These are phyloP conservation scores for Erythrocercus mccallii DNA, from an alignment of 2,113 vertebrate species.

Conservation along the genomic window DNA sequence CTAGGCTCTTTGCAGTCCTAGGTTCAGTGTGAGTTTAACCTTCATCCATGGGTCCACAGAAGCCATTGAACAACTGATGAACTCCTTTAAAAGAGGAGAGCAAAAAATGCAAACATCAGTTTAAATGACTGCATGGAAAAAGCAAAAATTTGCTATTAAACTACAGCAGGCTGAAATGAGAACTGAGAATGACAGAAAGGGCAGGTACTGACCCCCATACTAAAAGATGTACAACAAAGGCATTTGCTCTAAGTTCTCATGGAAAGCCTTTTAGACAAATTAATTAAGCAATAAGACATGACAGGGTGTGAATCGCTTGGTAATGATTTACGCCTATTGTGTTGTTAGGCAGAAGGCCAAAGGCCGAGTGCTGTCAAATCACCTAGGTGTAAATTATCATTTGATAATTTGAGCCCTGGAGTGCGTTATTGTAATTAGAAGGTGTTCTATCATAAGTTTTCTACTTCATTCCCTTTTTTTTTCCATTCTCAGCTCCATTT, in stretches of 20 bases:
- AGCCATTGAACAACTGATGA: background rate
- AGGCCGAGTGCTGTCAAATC: slow-evolving; percentile 71
- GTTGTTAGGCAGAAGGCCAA: slow-evolving; percentile 72
- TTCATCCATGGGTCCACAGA: background rate
- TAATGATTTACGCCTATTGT: slow-evolving; percentile 71
- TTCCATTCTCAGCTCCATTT: background rate
- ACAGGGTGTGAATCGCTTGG: slow-evolving; percentile 70
- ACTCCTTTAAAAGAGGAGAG: background rate
- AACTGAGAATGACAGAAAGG: slow-evolving; percentile 23
- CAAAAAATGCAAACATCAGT: background rate
- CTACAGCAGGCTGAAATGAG: background rate
- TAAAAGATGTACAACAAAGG: slow-evolving; percentile 43
- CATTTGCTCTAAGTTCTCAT: slow-evolving; percentile 51
- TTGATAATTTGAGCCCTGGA: slow-evolving; percentile 69
- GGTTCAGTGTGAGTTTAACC: background rate
- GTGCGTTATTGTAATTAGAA: slow-evolving; percentile 66
- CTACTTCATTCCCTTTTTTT: background rate
- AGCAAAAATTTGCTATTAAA: background rate
- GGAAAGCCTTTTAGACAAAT: slow-evolving; percentile 68
- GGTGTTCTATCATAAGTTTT: slow-evolving; percentile 32
- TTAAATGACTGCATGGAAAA: background rate
- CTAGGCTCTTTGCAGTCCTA: background rate
- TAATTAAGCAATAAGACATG: slow-evolving; percentile 72
- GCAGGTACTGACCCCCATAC: background rate
- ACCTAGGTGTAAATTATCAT: slow-evolving; percentile 73